These are phyloP conservation scores for Mohoua ochrocephala DNA, from an alignment of 2,113 vertebrate genomes.

Conservation along the genomic window DNA sequence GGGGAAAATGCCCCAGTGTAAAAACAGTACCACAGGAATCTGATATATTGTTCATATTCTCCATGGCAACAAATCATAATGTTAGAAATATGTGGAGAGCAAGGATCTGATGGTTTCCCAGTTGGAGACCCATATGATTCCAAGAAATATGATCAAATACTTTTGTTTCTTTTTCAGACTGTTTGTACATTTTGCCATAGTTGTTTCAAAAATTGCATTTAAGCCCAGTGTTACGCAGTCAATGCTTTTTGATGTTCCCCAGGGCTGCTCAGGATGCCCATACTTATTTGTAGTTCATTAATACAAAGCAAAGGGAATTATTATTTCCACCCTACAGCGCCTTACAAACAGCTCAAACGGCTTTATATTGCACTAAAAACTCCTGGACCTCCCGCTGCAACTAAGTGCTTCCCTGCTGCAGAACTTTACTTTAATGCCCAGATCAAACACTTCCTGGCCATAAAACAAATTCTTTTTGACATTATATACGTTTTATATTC, in stretches of 20 bases:
- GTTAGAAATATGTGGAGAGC: background rate
- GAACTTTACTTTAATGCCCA: constrained; percentile 25
- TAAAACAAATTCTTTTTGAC: constrained; percentile 20
- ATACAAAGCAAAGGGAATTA: background rate
- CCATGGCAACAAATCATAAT: constrained; percentile 55
- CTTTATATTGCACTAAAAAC: background rate
- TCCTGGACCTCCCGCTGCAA: background rate
- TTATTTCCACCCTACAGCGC: background rate
- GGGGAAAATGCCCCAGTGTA: background rate
- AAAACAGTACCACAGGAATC: background rate
- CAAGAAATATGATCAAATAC: background rate
- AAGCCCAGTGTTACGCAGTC: background rate
- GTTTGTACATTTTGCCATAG: background rate
- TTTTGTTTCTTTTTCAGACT: background rate
- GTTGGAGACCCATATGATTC: background rate
- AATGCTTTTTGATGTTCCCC: background rate
- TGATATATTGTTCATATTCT: background rate
- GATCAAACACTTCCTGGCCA: constrained; percentile 42
- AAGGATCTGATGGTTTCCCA: background rate
- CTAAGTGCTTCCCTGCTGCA: constrained; percentile 31
- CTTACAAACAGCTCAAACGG: background rate
- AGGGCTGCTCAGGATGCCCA: background rate
- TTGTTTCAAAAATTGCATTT: background rate
- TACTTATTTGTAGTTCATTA: background rate
- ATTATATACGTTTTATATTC: background rate